phyloP scores from a whole-genome alignment of 2,113 vertebrate genomes.

The Atrichornis clamosus region DNA sequence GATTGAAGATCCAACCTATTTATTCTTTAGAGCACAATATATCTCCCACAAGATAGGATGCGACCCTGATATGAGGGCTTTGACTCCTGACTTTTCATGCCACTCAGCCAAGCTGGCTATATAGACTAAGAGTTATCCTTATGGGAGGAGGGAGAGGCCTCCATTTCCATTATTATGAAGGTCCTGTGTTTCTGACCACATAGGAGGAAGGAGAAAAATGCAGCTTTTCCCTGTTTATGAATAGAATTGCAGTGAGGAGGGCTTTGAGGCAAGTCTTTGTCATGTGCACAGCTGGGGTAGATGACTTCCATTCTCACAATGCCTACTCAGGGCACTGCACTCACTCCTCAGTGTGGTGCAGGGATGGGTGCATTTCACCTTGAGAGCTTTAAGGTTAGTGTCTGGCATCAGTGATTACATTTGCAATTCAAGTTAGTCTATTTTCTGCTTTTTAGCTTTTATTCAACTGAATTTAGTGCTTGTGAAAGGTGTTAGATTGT shows the following conservation, averaged over 20 bases:
- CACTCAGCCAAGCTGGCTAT: neutral
- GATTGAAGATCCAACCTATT: neutral
- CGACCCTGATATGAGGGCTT: neutral
- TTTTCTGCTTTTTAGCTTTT: slow-evolving; percentile 58
- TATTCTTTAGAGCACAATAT: neutral
- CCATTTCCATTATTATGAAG: neutral
- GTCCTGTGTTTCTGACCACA: neutral
- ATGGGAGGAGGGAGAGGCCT: neutral
- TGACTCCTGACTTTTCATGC: neutral
- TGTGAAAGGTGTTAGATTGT: slow-evolving; percentile 9
- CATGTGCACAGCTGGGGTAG: neutral
- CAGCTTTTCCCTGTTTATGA: neutral
- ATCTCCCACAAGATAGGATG: neutral
- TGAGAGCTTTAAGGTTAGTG: slow-evolving; percentile 45
- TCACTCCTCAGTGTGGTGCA: slow-evolving; percentile 1
- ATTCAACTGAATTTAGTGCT: slow-evolving; percentile 32
- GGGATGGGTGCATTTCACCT: slow-evolving; percentile 41
- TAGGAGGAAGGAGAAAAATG: neutral
- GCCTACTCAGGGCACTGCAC: neutral
- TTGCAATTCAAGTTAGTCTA: slow-evolving; percentile 67
- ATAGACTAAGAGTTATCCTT: neutral
- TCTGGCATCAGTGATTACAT: slow-evolving; percentile 55
- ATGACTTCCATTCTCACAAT: neutral
- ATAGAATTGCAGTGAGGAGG: neutral
- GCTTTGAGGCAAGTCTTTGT: neutral